A percentile compares a stretch with the other conserved stretches of the same genome.
phyloP scores from a whole-genome alignment of 2,888 invertebrate genomes.

The Philhelius pedissequus region DNA sequence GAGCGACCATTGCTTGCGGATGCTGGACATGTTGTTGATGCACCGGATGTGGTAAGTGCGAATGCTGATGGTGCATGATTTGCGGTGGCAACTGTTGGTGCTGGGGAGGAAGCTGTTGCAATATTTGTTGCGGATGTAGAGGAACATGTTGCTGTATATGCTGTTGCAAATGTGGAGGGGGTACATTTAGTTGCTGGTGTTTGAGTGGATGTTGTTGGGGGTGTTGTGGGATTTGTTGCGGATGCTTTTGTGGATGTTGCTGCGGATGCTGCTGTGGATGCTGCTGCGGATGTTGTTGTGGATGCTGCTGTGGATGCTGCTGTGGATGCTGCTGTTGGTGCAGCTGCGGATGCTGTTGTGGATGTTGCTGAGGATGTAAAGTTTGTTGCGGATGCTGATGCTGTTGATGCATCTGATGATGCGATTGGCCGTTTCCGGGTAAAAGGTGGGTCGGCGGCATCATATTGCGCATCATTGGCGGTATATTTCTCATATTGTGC shows the following conservation, averaged over 20 bases:
- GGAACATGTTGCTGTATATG: constrained; percentile 16
- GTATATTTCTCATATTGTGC: constrained; percentile 50
- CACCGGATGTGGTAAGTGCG: constrained; percentile 22
- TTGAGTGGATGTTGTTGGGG: background rate
- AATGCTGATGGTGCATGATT: constrained; percentile 33
- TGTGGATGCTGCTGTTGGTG: constrained; percentile 6
- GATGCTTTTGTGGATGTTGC: constrained; percentile 16
- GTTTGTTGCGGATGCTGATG: constrained; percentile 31
- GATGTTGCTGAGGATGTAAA: constrained; percentile 3
- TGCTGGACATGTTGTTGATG: constrained; percentile 46
- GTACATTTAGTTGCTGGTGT: background rate
- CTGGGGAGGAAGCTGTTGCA: background rate
- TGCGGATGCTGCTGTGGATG: constrained; percentile 13
- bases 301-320: constrained; percentile 15
- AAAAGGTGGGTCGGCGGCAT: constrained; percentile 34
- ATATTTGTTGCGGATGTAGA: background rate
- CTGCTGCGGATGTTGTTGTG: constrained; percentile 11
- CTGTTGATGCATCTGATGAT: constrained; percentile 37
- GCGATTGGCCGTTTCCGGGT: constrained; percentile 32
- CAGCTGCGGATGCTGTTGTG: constrained; percentile 6
- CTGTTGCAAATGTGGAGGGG: background rate
- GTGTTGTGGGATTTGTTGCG: constrained; percentile 28
- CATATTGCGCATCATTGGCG: constrained; percentile 50
- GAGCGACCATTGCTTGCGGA: constrained; percentile 71
- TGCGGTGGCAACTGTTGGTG: constrained; percentile 17